Base-by-base conservation (phyloP, 2,888 invertebrate genomes). In the Agapetus fuscipes region DNA sequence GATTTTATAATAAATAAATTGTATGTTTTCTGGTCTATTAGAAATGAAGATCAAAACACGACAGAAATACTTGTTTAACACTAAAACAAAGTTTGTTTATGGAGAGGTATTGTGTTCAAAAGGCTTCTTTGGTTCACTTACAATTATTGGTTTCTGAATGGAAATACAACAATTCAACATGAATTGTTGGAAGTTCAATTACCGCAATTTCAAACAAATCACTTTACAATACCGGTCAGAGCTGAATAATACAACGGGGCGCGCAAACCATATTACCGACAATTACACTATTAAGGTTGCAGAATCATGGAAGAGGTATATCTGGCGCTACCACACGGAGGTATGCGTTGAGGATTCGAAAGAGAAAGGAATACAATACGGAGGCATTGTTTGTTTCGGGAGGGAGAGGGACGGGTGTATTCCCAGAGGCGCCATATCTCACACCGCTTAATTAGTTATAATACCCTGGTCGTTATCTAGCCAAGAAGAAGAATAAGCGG, bases 341-440 rank as follows among this genome's bases (percentile, higher is more conserved):
- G 17, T 27, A 13, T 34, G 26, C n/a, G 26, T n/a, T 26, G 16
- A 26, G 15, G 26, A 33, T 33, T 33, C 24, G 33, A 24, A 33
- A 20, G 33, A 2, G 33, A 33, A 10, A 7, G 33, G 20, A n/a
- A n/a, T n/a, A n/a, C n/a, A n/a, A n/a, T 17, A 33, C 17, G 13
- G 25, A 33, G 11, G 12, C n/a, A 13, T 17, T 24, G 11, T 12
- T 3, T 17, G 33, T 11, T 24, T 11, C 4, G 17, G n/a, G 25
- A 33, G 33, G 13, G 34, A 37, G 29, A 27, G 32, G 29, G 9
- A 33, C 15, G 37, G 11, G 34, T 44, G 45, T 38, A 49, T 48
- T 47, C 48, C 48, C 48, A 41, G 45, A 40, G 49, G 49, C 45
- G 50, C 49, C 41, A 48, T 49, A 33, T 41, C 45, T 45, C 48